phyloP scores from a whole-genome alignment of 2,113 vertebrate species.

The Anhinga rufa region DNA sequence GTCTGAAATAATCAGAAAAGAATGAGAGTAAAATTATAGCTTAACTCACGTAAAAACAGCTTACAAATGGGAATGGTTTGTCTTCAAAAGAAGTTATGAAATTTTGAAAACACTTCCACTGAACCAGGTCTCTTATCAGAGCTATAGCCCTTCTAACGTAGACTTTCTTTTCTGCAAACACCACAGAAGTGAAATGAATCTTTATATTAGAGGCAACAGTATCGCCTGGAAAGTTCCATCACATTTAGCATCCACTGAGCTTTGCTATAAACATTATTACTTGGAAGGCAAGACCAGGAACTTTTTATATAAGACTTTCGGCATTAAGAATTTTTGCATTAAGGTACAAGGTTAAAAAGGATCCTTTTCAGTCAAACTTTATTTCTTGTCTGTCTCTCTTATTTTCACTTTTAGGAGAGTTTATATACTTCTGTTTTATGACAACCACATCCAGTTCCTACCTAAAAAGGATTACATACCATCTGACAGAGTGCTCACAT shows the following conservation, averaged over 20 bases:
- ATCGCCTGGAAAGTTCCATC: background rate
- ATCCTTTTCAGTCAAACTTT: background rate
- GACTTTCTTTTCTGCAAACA: background rate
- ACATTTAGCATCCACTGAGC: background rate
- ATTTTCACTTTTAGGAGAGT: background rate
- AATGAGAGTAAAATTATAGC: background rate
- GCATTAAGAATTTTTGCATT: background rate
- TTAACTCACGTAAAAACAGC: background rate
- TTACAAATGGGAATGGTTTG: background rate
- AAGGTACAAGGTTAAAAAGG: background rate
- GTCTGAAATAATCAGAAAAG: background rate
- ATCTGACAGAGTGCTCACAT: background rate
- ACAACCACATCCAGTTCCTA: background rate
- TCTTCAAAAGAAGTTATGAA: background rate
- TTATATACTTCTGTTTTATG: background rate
- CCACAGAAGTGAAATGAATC: background rate
- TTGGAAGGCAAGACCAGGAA: background rate
- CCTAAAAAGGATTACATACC: background rate
- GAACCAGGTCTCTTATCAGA: background rate
- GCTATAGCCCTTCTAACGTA: rapidly evolving
- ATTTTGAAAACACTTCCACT: background rate
- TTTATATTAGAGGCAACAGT: background rate
- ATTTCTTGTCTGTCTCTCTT: background rate
- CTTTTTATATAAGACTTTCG: background rate
- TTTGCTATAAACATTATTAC: background rate